Evolutionary conservation across 2,888 invertebrate genomes (phyloP), one percentile per base, ranked within the genome.

Genomic region (Anthophora plumipes): DNA sequence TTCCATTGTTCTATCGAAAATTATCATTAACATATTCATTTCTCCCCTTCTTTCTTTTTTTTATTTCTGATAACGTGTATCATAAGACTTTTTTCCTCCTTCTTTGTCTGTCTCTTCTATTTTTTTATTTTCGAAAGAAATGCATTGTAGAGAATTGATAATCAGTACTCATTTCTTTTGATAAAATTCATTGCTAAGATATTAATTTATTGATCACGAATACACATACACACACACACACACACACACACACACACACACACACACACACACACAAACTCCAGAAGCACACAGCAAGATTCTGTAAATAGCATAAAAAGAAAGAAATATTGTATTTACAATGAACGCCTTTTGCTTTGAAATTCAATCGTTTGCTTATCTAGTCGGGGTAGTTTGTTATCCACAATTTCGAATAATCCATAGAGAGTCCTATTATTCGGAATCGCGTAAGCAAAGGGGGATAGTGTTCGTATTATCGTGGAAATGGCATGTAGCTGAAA

Each of bases 331-430:
- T 82, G 61, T 85, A 86, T 82, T 89, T 85, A 84, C 64, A 39
- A 25, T n/a, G 66, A 81, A 84, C 66, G 74, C 77, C 83, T 84
- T 73, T 66, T 80, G 80, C 86, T 88, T 87, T 20, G 14, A 52
- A 61, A 17, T 89, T 86, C 72, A 81, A 89, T 91, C 84, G 91
- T 91, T 91, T 90, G 88, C 90, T 91, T 91, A 90, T 92, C 92
- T 92, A 92, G 92, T 92, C 92, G 89, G 89, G 85, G 81, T 89
- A 90, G 82, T 83, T 84, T 78, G 79, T 77, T 59, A 70, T 59
- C 66, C 64, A 71, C 50, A 71, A 59, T 70, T 66, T 69, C 57
- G 55, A 63, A 60, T 77, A 39, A 70, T 72, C 57, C 50, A 61
- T 60, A 52, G 77, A 71, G 61, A 31, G 20, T 68, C 25, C 31